Evolutionary conservation across 2,113 vertebrate species (phyloP), one percentile per base, ranked within the genome.

Genomic region (Octodon degus): DNA sequence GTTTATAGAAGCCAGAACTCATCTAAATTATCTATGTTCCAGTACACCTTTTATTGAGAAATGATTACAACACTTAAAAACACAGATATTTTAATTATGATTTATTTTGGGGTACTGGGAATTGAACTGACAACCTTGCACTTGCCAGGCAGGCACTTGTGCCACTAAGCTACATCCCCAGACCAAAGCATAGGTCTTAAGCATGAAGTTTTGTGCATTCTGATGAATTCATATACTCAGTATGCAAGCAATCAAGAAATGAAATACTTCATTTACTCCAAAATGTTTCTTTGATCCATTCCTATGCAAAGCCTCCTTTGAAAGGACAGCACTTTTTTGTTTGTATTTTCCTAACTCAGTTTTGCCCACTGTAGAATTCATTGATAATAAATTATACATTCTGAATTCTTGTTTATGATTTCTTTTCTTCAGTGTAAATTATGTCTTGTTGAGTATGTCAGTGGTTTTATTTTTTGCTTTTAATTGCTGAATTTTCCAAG

Each of bases 201-300:
- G 13, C 70, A 14, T 80, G 0, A 2, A 84, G 12, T 62, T 89
- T 95, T 79, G 14, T 81, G 58, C 81, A 40, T 65, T 67, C 32
- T 95, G 58, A 76, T 60, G 83, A 95, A 91, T 81, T 74, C 43
- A 22, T 85, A 24, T 62, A 50, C 34, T 93, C 43, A 13, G 25
- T 32, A 34, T 0, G 93, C 27, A 80, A 90, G 16, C 65, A 53
- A 27, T 86, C 85, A 94, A 68, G 13, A 77, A 86, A 90, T 72
- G 17, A 24, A 50, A 86, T 53, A 89, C 32, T 22, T 40, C 32
- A 16, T 12, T 70, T 70, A 92, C 37, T 34, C 5, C 68, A 25
- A 84, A 67, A 24, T 37, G 19, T 34, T 30, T 81, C 27, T 34
- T 27, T 53, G 14, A 4, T 76, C 16, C 37, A 91, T 91, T 70